Evolutionary conservation across 2,888 invertebrate genomes (phyloP).

Genomic region (Agrotis puta): DNA sequence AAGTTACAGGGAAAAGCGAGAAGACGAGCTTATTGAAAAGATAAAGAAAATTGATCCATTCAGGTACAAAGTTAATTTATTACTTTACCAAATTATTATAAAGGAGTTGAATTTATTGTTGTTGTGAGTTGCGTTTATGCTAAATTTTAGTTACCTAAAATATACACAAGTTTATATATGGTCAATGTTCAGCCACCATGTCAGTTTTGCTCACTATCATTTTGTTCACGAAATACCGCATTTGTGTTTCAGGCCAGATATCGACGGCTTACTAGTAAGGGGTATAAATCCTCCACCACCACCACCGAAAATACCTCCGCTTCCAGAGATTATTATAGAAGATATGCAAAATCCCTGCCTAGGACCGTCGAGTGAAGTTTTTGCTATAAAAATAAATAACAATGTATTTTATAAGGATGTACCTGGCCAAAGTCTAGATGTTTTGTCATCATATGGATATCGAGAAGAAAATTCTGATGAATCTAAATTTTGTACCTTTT

Average conservation of each 20-base stretch:
- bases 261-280: constrained; percentile 76
- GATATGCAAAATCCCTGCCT: constrained; percentile 38
- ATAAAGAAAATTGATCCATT: constrained; percentile 81
- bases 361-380: constrained; percentile 68
- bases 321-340: constrained; percentile 74
- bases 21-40: constrained; percentile 72
- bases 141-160: too few species aligned
- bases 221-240: too few species aligned
- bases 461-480: constrained; percentile 75
- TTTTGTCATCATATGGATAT: constrained; percentile 65
- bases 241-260: constrained; percentile 76
- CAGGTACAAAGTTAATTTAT: constrained; percentile 70
- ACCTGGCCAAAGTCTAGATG: constrained; percentile 68
- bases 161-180: background rate
- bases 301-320: constrained; percentile 70
- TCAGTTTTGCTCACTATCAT: background rate
- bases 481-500: constrained; percentile 71
- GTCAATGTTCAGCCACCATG: background rate
- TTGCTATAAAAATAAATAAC: constrained; percentile 83
- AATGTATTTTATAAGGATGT: constrained; percentile 78
- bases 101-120: background rate
- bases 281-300: constrained; percentile 78
- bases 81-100: background rate
- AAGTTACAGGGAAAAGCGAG: constrained; percentile 76
- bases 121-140: background rate